These are phyloP conservation scores for Rutpela maculata DNA, from an alignment of 2,888 invertebrate species.

Conservation along the genomic window DNA sequence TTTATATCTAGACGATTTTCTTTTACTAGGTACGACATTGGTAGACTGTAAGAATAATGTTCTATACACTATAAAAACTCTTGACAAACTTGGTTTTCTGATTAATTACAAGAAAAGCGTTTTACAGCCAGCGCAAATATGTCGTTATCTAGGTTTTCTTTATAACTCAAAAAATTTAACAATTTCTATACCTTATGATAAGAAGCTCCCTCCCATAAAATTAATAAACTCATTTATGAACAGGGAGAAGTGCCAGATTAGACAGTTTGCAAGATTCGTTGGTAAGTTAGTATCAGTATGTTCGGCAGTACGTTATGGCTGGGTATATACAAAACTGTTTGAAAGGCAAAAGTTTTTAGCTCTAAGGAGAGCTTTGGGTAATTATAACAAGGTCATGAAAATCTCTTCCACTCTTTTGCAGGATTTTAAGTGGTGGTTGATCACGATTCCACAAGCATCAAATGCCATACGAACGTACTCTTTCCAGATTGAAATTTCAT, in stretches of 20 bases:
- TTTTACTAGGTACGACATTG: background rate
- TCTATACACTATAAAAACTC: background rate
- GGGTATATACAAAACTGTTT: slow-evolving; percentile 39
- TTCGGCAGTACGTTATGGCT: slow-evolving; percentile 52
- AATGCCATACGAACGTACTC: slow-evolving; percentile 32
- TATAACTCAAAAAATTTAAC: slow-evolving; percentile 24
- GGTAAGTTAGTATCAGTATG: slow-evolving; percentile 51
- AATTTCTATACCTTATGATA: slow-evolving; percentile 29
- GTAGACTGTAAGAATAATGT: background rate
- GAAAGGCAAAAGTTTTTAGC: slow-evolving; percentile 33
- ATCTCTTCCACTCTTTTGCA: background rate
- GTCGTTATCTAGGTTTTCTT: slow-evolving; percentile 27
- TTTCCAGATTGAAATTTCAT: slow-evolving; percentile 54
- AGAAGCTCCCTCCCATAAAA: slow-evolving; percentile 5
- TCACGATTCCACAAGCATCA: background rate
- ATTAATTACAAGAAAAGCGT: too few species aligned
- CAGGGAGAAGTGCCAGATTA: slow-evolving; percentile 29
- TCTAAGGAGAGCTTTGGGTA: background rate
- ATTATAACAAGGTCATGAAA: slow-evolving; percentile 19
- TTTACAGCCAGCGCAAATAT: slow-evolving; percentile 8
- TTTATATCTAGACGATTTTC: slow-evolving; percentile 15
- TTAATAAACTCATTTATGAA: slow-evolving; percentile 1
- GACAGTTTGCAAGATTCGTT: slow-evolving; percentile 45
- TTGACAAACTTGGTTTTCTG: slow-evolving; percentile 33
- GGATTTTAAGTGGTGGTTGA: slow-evolving; percentile 30